Conservation (phyloP, 2,113 vertebrate species). For the Merops nubicus region DNA sequence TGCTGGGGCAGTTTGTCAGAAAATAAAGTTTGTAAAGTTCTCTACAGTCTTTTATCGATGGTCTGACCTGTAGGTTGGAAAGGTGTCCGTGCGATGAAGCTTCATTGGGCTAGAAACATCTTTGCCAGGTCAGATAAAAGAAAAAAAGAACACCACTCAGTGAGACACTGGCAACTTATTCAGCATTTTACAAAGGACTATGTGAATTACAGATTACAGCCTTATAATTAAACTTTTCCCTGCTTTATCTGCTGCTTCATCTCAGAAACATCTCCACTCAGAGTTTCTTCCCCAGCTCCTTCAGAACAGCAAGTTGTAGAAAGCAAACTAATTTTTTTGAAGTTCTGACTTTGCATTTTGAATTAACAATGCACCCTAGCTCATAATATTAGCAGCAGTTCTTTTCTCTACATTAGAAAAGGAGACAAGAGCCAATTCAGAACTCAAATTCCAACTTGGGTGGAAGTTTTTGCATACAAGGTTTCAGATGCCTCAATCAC, state of each 20-base stretch:
- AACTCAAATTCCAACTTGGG: not conserved
- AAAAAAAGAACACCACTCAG: not conserved
- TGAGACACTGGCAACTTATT: not conserved
- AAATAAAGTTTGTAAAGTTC: not conserved
- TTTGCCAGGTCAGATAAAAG: not conserved
- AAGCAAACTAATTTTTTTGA: not conserved
- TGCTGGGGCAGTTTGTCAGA: not conserved
- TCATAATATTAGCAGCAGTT: not conserved
- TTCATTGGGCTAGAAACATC: constrained; percentile 76
- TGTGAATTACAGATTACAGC: not conserved
- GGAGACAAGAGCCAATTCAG: not conserved
- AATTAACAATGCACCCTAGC: not conserved
- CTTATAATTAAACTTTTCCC: not conserved
- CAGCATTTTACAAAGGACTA: not conserved
- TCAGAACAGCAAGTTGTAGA: not conserved
- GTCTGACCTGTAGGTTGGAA: constrained; percentile 75
- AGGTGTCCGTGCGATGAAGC: constrained; percentile 80
- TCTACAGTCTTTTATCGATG: constrained; percentile 56
- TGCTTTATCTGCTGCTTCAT: not conserved
- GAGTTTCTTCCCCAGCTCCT: not conserved
- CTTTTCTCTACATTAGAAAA: not conserved
- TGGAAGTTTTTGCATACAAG: not conserved
- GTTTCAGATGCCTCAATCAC: not conserved
- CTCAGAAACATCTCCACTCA: not conserved
- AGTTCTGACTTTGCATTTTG: not conserved